These are phyloP conservation scores for Pangasius mekongensis DNA, from an alignment of 2,797 vertebrate genomes.

Conservation along the genomic window DNA sequence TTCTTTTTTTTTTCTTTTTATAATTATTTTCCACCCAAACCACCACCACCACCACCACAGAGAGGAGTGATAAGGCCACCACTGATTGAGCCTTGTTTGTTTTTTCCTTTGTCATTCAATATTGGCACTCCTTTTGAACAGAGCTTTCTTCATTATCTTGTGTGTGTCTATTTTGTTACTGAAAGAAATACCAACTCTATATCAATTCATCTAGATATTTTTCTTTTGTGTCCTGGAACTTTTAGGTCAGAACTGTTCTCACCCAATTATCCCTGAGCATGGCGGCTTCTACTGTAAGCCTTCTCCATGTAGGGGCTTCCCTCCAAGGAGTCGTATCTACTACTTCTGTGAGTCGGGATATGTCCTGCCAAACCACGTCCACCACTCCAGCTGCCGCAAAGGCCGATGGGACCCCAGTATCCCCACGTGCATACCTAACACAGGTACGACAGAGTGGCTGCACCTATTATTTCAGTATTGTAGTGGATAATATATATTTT, in stretches of 20 bases:
- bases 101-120: background rate
- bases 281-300: constrained; percentile 75
- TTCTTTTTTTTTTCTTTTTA: no score
- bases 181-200: background rate
- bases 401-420: constrained; percentile 67
- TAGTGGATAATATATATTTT: background rate
- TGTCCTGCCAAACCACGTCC: constrained; percentile 48
- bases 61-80: background rate
- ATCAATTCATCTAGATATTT: background rate
- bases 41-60: background rate
- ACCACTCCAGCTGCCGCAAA: constrained; percentile 63
- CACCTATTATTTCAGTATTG: background rate
- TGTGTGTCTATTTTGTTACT: background rate
- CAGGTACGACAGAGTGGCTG: constrained; percentile 62
- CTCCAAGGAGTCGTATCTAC: constrained; percentile 66
- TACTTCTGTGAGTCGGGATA: constrained; percentile 75
- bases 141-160: background rate
- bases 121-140: background rate
- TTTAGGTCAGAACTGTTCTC: constrained; percentile 73
- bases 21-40: background rate
- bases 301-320: constrained; percentile 75
- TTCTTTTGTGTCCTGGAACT: background rate
- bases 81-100: background rate
- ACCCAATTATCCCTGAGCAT: constrained; percentile 73
- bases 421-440: constrained; percentile 63